These are phyloP conservation scores for Macropis europaea DNA, from an alignment of 2,888 invertebrate species.

Conservation along the genomic window DNA sequence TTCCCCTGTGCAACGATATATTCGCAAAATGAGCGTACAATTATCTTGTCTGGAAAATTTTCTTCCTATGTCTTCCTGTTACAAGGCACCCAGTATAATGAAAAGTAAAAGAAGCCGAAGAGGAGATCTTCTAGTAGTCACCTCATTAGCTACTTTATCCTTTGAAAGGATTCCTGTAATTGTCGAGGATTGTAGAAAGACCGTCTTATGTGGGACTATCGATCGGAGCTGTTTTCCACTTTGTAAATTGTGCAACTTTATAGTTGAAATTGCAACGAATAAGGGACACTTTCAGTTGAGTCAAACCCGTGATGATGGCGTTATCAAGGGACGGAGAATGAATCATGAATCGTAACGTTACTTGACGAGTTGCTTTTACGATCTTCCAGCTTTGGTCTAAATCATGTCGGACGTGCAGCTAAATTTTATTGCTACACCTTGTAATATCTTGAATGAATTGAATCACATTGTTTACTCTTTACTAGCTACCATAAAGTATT, in stretches of 20 bases:
- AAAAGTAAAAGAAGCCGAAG: background rate
- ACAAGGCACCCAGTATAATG: background rate
- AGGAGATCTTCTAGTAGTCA: background rate
- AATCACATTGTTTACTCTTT: background rate
- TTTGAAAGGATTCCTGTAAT: background rate
- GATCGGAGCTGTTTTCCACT: background rate
- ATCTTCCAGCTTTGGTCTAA: background rate
- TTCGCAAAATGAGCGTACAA: background rate
- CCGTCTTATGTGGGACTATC: background rate
- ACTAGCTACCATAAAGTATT: background rate
- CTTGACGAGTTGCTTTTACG: background rate
- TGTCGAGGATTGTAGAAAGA: background rate
- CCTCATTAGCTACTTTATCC: background rate
- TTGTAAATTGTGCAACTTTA: too few species aligned
- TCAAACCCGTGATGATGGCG: background rate
- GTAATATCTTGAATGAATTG: constrained; percentile 6
- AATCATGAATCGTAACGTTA: background rate
- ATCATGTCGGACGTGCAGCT: background rate
- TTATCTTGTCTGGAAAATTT: background rate
- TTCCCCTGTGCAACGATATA: background rate
- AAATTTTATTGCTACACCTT: background rate
- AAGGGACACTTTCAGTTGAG: background rate
- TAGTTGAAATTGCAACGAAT: background rate
- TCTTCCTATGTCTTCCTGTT: background rate
- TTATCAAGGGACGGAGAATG: background rate